Percentiles rank a stretch among this genome's conserved stretches.
These are phyloP conservation scores for Sinohyriopsis cumingii DNA, from an alignment of 2,888 invertebrate genomes.

Conservation along the genomic window DNA sequence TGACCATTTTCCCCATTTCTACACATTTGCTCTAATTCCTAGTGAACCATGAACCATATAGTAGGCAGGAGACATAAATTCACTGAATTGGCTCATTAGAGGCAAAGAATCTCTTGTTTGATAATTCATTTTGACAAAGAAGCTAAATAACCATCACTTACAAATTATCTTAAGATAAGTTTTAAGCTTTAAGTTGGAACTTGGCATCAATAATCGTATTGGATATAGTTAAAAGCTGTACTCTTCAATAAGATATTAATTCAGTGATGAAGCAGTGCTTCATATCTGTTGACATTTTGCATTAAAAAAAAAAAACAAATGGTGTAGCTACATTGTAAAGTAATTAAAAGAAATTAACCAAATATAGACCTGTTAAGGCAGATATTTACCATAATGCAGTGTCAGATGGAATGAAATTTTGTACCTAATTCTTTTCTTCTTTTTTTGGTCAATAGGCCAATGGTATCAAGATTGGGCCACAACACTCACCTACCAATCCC, in stretches of 20 bases:
- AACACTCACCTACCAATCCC: constrained; percentile 93
- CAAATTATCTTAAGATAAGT: too few relatives aligned
- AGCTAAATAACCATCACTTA: too few relatives aligned
- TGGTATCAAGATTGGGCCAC: constrained; percentile 99
- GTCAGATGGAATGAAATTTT: neutral
- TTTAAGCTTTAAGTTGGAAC: too few relatives aligned
- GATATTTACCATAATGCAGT: neutral
- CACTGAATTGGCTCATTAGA: too few relatives aligned
- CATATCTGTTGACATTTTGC: neutral
- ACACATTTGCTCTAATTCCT: too few relatives aligned
- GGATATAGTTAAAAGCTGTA: neutral
- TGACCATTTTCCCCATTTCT: too few relatives aligned
- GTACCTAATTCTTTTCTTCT: constrained; percentile 5
- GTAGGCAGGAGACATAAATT: too few relatives aligned
- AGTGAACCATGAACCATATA: too few relatives aligned
- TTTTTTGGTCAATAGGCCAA: constrained; percentile 84
- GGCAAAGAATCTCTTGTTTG: too few relatives aligned
- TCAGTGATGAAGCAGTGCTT: neutral
- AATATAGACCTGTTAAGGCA: neutral
- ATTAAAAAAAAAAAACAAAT: neutral
- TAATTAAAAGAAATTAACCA: neutral
- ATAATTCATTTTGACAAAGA: too few relatives aligned
- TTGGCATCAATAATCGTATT: neutral
- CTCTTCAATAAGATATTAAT: neutral
- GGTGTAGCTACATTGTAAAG: too few relatives aligned